Conservation (phyloP, 2,888 invertebrate species). For the Ennomos erosarius region DNA sequence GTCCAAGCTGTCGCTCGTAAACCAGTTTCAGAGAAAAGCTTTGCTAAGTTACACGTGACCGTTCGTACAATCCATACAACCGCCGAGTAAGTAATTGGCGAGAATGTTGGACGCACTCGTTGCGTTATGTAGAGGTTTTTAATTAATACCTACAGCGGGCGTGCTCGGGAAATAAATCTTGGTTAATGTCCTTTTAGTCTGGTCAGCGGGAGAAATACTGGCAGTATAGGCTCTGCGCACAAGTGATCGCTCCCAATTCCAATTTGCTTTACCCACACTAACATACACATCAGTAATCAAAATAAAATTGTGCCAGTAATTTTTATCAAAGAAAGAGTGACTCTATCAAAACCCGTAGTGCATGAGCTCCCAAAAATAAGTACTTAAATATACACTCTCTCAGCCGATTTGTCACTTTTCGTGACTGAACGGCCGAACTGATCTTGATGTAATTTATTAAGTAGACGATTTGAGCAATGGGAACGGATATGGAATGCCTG, state of each 20-base stretch:
- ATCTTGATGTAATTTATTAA: too few relatives aligned
- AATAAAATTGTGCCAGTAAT: too few relatives aligned
- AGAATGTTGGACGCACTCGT: constrained; percentile 60
- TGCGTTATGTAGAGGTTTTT: constrained; percentile 73
- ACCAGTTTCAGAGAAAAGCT: not conserved
- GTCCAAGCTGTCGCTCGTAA: not conserved
- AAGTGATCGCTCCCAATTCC: not conserved
- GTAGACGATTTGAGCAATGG: too few relatives aligned
- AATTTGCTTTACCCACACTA: not conserved
- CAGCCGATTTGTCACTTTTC: too few relatives aligned
- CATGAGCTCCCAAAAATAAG: too few relatives aligned
- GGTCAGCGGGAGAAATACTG: constrained; percentile 51
- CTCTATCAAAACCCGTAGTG: too few relatives aligned
- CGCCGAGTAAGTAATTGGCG: constrained; percentile 58
- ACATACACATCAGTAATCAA: not conserved
- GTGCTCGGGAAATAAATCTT: constrained; percentile 77
- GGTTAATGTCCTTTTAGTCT: constrained; percentile 81
- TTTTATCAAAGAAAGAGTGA: too few relatives aligned
- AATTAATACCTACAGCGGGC: constrained; percentile 74
- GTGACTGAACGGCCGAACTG: too few relatives aligned
- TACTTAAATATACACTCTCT: too few relatives aligned
- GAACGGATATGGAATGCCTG: too few relatives aligned
- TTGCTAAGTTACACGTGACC: constrained; percentile 1
- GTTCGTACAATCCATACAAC: constrained; percentile 34
- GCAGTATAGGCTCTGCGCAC: constrained; percentile 13